Evolutionary conservation across 2,888 invertebrate genomes (phyloP), one percentile per base, ranked within the genome.

Genomic region (Pseudeuparius sepicola): DNA sequence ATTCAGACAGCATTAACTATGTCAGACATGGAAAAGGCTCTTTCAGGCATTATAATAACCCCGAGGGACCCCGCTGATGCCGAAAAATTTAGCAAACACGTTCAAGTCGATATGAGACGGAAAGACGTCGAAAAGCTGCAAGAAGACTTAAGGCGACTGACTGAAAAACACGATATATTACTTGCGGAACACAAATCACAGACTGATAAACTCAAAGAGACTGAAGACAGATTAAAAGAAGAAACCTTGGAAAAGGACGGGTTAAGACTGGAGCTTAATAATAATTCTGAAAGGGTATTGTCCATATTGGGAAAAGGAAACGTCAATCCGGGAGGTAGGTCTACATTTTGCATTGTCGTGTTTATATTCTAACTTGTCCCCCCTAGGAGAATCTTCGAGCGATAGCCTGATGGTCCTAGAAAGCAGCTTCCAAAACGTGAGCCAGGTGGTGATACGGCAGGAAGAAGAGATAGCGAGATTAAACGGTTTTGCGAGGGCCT

Each of bases 401-500:
- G 83, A 84, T 34, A 84, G 84, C 50, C 67, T 86, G 33, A 66
- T 81, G 13, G 80, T 84, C 41, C 57, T 86, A 34, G 86, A 86
- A 52, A 75, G 75, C 9, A 80, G 83, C 51, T 70, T 84, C 40
- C 75, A 80, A 46, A 70, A 82, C 31, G 80, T 84, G 3, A 76
- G 81, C 13, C 76, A 81, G 55, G 71, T 83, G 37, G 73, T 86
- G 2, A 70, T 78, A 31, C 71, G 75, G 50, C 85, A 86, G 41
- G 82, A 85, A 48, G 66, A 75, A 17, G 84, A 87, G 63, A 80
- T 86, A 31, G 75, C 77, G 14, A 68, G 77, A 45, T 56, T 86
- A 33, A 70, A 84, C 34, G 70, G 73, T 3, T 66, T 76, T 42
- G 83, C 84, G 54, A 70, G 79, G 45, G 72, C 75, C 42, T 57